These are phyloP conservation scores for Limanda limanda DNA, from an alignment of 2,113 vertebrate genomes.

Conservation along the genomic window DNA sequence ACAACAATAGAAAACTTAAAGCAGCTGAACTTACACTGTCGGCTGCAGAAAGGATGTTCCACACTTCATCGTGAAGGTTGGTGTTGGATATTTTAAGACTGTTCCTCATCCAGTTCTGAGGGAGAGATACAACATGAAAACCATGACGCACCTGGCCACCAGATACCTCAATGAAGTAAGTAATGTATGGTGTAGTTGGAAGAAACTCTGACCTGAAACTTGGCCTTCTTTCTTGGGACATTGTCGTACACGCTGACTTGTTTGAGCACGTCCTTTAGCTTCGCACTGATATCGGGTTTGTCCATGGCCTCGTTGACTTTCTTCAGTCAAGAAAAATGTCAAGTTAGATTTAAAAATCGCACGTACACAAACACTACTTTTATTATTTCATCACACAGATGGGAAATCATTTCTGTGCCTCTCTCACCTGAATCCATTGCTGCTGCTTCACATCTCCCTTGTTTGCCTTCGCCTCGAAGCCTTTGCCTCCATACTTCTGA, in stretches of 20 bases:
- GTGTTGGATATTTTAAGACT: constrained; percentile 87
- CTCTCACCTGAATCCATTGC: constrained; percentile 92
- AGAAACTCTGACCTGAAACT: constrained; percentile 89
- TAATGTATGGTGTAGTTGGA: not conserved
- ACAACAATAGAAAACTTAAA: not conserved
- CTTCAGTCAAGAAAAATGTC: constrained; percentile 72
- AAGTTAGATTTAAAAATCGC: not conserved
- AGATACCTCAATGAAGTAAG: not conserved
- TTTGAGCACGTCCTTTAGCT: constrained; percentile 85
- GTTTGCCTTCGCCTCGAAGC: constrained; percentile 88
- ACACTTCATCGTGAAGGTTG: constrained; percentile 88
- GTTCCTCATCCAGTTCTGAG: constrained; percentile 97
- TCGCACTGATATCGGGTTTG: constrained; percentile 86
- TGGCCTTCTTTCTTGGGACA: constrained; percentile 93
- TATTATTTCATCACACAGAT: not conserved
- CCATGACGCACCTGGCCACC: not conserved
- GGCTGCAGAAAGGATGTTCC: constrained; percentile 89
- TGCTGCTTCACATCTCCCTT: constrained; percentile 96
- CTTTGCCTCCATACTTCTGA: constrained; percentile 96
- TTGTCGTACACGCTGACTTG: constrained; percentile 91
- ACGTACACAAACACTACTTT: not conserved
- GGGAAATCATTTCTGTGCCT: not conserved
- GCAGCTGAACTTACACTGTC: constrained; percentile 81
- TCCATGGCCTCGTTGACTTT: constrained; percentile 89
- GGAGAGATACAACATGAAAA: not conserved